Base-by-base conservation (phyloP, 1,140 invertebrate species). In the Wiebesia pumilae region DNA sequence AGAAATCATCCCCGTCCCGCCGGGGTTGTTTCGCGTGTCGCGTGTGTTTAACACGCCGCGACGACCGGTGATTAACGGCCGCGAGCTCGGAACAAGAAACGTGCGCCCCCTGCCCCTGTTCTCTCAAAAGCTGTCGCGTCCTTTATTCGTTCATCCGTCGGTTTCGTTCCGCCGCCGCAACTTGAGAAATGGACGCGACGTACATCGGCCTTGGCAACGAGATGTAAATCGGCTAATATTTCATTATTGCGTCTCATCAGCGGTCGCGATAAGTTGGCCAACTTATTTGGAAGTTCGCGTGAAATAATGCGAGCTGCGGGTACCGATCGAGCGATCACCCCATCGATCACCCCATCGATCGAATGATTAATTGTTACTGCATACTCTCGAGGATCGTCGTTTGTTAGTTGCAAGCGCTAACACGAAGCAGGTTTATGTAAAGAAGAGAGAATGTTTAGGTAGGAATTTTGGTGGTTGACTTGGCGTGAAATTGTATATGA, bases 401-500 rank as follows among this genome's bases (percentile, higher is more conserved):
- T n/a, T 43, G 21, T 38, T 27, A 62, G 24, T 62, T 62, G 58
- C 58, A 62, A 62, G 38, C 21, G 27, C 71, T 27, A 69, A 27
- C 19, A 2, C 7, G 24, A 43, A 9, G 27, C 69, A 21, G 38
- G 16, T 40, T 40, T 40, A 19, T 1, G 10, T 1, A 0, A 35
- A 21, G 4, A 30, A 38, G 19, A 35, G 21, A 27, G 12, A 33
- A 43, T 62, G 47, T 77, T 75, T 54, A 27, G n/a, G 27, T n/a
- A 30, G 30, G n/a, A 84, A 65, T 79, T 84, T 79, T n/a, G 30
- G 33, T 80, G 78, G 6, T 27, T 81, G 78, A 85, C 65, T 38
- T 54, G 58, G 84, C 84, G 78, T 85, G 77, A 85, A 81, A 85
- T 85, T 81, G 62, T 54, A 33, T 84, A 47, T 33, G 62, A 69